Evolutionary conservation across 2,888 invertebrate genomes (phyloP).

Genomic region (Coenonympha glycerion): DNA sequence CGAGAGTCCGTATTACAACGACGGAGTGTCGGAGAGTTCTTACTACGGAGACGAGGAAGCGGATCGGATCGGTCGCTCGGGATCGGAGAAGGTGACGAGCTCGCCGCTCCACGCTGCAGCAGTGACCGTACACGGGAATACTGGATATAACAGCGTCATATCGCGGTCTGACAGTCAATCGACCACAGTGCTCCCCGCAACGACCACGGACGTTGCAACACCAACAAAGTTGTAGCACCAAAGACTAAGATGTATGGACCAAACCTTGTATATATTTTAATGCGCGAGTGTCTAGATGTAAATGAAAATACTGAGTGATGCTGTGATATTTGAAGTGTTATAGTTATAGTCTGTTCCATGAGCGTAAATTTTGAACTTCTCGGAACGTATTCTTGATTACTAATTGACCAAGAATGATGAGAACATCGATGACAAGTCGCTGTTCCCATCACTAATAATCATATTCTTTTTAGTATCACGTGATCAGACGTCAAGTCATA

Average conservation of each 20-base stretch:
- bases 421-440: too few species aligned
- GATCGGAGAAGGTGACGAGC: conserved; percentile 26
- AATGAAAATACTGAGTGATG: conserved; percentile 61
- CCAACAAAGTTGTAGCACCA: conserved; percentile 1
- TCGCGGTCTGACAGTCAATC: conserved; percentile 48
- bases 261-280: conserved; percentile 16
- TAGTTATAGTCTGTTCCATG: too few species aligned
- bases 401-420: too few species aligned
- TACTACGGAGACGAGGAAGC: conserved; percentile 22
- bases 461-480: too few species aligned
- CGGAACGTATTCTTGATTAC: too few species aligned
- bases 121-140: conserved; percentile 48
- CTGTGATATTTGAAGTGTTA: conserved; percentile 56
- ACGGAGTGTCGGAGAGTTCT: conserved; percentile 13
- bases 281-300: conserved; percentile 22
- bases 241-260: background rate
- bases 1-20: conserved; percentile 19
- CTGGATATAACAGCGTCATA: conserved; percentile 51
- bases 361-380: too few species aligned
- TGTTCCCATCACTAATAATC: too few species aligned
- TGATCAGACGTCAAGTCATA: too few species aligned
- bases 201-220: conserved; percentile 19
- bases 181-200: conserved; percentile 30
- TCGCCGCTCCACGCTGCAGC: conserved; percentile 35
- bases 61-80: conserved; percentile 18